These are phyloP conservation scores for Acrocyrtus sp. DNA, from an alignment of 2,888 invertebrate genomes.

Conservation along the genomic window DNA sequence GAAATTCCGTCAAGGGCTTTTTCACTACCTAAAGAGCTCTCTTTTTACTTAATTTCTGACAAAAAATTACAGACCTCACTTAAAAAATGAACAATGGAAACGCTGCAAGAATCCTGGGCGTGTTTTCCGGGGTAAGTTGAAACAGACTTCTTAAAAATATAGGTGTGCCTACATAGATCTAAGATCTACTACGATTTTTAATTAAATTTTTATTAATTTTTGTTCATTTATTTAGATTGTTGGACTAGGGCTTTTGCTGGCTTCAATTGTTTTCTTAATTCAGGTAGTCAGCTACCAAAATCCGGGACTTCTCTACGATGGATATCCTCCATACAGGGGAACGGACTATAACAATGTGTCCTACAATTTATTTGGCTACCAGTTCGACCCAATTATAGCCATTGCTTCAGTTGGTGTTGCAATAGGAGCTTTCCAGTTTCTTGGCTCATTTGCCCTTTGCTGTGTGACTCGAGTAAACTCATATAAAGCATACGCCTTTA, in stretches of 20 bases:
- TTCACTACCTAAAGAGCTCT: no score
- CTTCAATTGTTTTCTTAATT: slow-evolving; percentile 28
- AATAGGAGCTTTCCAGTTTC: slow-evolving; percentile 47
- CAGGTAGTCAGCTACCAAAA: slow-evolving; percentile 51
- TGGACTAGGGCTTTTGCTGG: slow-evolving; percentile 23
- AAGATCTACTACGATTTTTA: no score
- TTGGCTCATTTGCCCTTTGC: slow-evolving; percentile 48
- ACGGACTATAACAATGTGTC: slow-evolving; percentile 49
- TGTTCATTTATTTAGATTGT: slow-evolving; percentile 9
- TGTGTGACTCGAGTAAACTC: slow-evolving; percentile 42
- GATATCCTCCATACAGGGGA: slow-evolving; percentile 38
- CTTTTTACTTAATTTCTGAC: background rate
- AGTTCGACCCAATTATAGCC: slow-evolving; percentile 50
- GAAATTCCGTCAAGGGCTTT: no score
- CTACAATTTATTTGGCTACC: slow-evolving; percentile 55
- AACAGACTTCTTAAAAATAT: background rate
- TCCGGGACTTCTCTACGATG: slow-evolving; percentile 46
- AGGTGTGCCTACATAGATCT: background rate
- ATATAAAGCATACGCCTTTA: background rate
- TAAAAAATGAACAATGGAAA: slow-evolving; percentile 25
- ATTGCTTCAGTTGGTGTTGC: slow-evolving; percentile 44
- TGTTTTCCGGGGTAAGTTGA: slow-evolving; percentile 29
- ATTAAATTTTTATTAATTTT: no score
- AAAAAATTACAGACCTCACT: background rate
- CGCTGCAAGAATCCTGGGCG: slow-evolving; percentile 18